These are phyloP conservation scores for Odobenus rosmarus DNA, from an alignment of 2,113 vertebrate species.

Conservation along the genomic window DNA sequence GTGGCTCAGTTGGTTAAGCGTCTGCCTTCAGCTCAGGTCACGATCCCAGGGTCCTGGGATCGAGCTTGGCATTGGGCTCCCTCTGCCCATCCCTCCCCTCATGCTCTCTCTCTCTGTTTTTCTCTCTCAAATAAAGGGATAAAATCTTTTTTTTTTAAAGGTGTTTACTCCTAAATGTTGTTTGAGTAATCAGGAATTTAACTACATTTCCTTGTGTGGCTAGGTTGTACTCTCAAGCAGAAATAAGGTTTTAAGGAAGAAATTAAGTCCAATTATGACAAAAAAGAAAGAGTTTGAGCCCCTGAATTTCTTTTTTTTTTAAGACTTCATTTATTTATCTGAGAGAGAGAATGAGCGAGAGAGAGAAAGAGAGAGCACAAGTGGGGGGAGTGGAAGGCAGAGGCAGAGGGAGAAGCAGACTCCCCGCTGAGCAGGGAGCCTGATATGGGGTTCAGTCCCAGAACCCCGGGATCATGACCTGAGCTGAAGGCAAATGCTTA, in stretches of 20 bases:
- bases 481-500: background rate
- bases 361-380: background rate
- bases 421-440: background rate
- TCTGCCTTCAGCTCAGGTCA: background rate
- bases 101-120: too few relatives aligned
- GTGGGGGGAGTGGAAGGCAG: background rate
- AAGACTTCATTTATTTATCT: background rate
- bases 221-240: background rate
- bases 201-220: background rate
- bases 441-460: fast-evolving
- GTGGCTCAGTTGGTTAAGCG: background rate
- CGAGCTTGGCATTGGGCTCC: background rate
- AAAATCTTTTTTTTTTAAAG: background rate
- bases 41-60: background rate
- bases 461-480: background rate
- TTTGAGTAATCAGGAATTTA: background rate
- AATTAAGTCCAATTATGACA: background rate
- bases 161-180: background rate
- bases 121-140: too few relatives aligned
- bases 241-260: background rate
- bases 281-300: background rate
- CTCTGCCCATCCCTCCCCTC: background rate
- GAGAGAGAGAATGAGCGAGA: background rate
- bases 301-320: background rate
- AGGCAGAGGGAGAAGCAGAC: background rate